Base-by-base conservation (phyloP, 2,888 invertebrate genomes). In the Drosophila nigritarsus region DNA sequence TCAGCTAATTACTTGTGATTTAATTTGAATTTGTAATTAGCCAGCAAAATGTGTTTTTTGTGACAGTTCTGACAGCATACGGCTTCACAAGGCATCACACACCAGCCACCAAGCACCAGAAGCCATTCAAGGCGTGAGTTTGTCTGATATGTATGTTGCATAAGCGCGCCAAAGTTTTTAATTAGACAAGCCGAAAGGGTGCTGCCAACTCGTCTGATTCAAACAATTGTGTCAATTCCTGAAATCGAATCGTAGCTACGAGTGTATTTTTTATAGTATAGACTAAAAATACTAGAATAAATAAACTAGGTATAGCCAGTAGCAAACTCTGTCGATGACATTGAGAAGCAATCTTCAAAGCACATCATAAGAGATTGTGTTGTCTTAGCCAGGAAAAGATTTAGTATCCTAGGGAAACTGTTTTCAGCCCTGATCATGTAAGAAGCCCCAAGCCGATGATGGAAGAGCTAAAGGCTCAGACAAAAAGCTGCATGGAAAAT, bases 1-100 rank as follows among this genome's bases (percentile, higher is more conserved):
- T 74, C 72, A 73, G 76, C 83, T 87, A 89, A 87, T 87, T 87
- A 83, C 83, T 82, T 85, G 83, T 82, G 87, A 90, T 91, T 86
- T 90, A 90, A 91, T 91, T 91, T 91, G 87, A 90, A 91, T 87
- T 91, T 89, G 76, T 90, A 90, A 91, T 91, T 90, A 91, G 90
- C 77, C 80, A 74, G 81, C 75, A 82, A 87, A 90, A 87, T 91
- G 87, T 76, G 80, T 83, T 80, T 79, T 83, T 83, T 80, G 73
- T 82, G 87, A 88, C 83, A 84, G 75, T 73, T 82, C 63, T 77
- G 89, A 84, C 89, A 86, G 76, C 24, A 56, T 58, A 53, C 66
- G 50, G 34, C 32, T 32, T 13, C 40, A 38, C 61, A 34, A 32
- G 36, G 40, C 59, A 42, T 49, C 54, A 27, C 29, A 49, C 55